Evolutionary conservation across 2,888 invertebrate species (phyloP).

Genomic region (Pseudanteris insignis): DNA sequence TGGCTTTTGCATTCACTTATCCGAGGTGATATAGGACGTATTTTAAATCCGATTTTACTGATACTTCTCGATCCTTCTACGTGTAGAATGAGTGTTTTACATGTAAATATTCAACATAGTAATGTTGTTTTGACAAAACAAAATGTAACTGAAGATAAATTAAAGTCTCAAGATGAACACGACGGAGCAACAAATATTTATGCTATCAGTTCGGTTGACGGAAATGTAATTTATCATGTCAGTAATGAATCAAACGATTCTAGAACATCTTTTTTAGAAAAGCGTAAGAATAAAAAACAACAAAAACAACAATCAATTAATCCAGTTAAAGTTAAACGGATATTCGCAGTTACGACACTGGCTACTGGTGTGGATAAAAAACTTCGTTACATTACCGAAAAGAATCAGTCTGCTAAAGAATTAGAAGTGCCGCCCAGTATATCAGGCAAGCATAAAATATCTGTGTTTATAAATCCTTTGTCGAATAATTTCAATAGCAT

Average conservation of each 20-base stretch:
- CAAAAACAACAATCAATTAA: slow-evolving; percentile 57
- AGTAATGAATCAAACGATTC: slow-evolving; percentile 65
- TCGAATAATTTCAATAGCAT: slow-evolving; percentile 60
- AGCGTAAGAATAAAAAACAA: slow-evolving; percentile 54
- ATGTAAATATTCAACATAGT: slow-evolving; percentile 73
- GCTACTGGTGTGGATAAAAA: slow-evolving; percentile 65
- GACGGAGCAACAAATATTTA: slow-evolving; percentile 73
- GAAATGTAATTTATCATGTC: slow-evolving; percentile 77
- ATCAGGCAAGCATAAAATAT: slow-evolving; percentile 69
- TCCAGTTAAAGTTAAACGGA: slow-evolving; percentile 67
- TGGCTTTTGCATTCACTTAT: slow-evolving; percentile 81
- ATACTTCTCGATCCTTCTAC: slow-evolving; percentile 82
- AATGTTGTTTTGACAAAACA: slow-evolving; percentile 62
- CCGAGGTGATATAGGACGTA: slow-evolving; percentile 79
- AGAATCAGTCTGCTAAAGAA: slow-evolving; percentile 65
- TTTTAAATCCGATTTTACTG: slow-evolving; percentile 80
- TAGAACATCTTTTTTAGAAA: slow-evolving; percentile 47
- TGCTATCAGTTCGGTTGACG: slow-evolving; percentile 84
- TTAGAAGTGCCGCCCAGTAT: slow-evolving; percentile 69
- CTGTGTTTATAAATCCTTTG: slow-evolving; percentile 76
- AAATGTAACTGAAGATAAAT: slow-evolving; percentile 56
- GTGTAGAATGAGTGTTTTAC: slow-evolving; percentile 82
- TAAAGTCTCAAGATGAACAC: slow-evolving; percentile 58
- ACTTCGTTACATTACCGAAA: slow-evolving; percentile 66
- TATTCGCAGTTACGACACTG: slow-evolving; percentile 70